Evolutionary conservation across 1,140 invertebrate genomes (phyloP), one percentile per base, ranked within the genome.

Genomic region (Drosophila nasuta): DNA sequence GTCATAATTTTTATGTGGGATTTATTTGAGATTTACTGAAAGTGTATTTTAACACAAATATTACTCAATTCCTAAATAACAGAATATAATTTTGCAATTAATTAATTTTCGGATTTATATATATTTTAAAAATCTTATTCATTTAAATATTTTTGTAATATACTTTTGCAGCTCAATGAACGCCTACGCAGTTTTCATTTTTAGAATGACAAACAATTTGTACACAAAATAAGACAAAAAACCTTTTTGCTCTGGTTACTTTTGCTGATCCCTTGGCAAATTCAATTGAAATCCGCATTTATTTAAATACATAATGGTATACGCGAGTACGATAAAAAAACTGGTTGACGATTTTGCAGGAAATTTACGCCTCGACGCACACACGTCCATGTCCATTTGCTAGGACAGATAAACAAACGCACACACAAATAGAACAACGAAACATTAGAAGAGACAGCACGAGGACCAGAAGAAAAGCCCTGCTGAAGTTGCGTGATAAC

Each of bases 341-440:
- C n/a, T 6, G 33, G 1, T 41, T 52, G 66, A 58, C 54, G 65
- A 72, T 82, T 86, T 82, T 41, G 28, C 15, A 52, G 57, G 65
- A 78, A 72, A 72, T 75, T 83, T 30, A 73, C 71, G 74, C 59
- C 51, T n/a, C 77, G 28, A 28, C 54, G 85, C 60, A 75, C 77
- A 75, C 77, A 75, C 77, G 56, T 69, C 46, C 60, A 5, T 35
- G 41, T 52, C 28, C 63, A 43, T 10, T 28, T 17, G 11, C 20
- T 25, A 25, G 20, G 3, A 25, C 6, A 64, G 11, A 43, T 35
- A 51, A 17, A 57, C 8, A 13, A 20, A 49, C 52, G 59, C 13
- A 69, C 63, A 69, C 63, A 68, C 20, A 46, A 46, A 17, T 5
- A 33, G 35, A 56, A 82, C 0, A 13, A 46, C 4, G 13, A 15